These are phyloP conservation scores for Ormyrus labotus DNA, from an alignment of 2,888 invertebrate species.

Conservation along the genomic window DNA sequence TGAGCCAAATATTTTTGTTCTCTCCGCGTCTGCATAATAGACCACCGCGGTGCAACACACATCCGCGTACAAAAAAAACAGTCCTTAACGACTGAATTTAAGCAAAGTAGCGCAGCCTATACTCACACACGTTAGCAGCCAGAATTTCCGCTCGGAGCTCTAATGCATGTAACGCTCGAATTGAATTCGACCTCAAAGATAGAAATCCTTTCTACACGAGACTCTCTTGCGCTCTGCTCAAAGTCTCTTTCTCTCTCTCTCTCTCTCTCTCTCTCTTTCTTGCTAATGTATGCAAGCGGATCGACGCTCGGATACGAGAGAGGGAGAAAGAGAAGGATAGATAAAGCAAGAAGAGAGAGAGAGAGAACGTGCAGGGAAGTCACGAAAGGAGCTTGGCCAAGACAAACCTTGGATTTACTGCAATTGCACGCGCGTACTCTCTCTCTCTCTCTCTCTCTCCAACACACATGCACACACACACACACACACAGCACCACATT, in stretches of 20 bases:
- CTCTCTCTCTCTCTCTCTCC: too few relatives aligned
- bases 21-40: slow-evolving; percentile 18
- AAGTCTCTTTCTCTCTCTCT: neutral
- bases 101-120: slow-evolving; percentile 23
- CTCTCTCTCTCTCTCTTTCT: neutral
- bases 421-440: slow-evolving; percentile 57
- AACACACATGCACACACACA: slow-evolving; percentile 2
- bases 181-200: slow-evolving; percentile 55
- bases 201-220: slow-evolving; percentile 46
- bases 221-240: neutral
- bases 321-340: slow-evolving; percentile 1
- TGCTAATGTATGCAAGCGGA: slow-evolving; percentile 54
- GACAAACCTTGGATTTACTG: slow-evolving; percentile 63
- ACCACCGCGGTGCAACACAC: slow-evolving; percentile 3
- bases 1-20: neutral
- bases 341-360: neutral
- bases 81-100: slow-evolving; percentile 49
- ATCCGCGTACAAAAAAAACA: slow-evolving; percentile 13
- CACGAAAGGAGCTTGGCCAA: slow-evolving; percentile 61
- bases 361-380: slow-evolving; percentile 51
- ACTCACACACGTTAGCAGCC: slow-evolving; percentile 15
- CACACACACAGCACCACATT: slow-evolving; percentile 4
- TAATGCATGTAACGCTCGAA: slow-evolving; percentile 48
- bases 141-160: slow-evolving; percentile 44
- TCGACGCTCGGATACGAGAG: slow-evolving; percentile 34